Base-by-base conservation (phyloP, 1,140 invertebrate genomes). In the Chrysoperla carnea region DNA sequence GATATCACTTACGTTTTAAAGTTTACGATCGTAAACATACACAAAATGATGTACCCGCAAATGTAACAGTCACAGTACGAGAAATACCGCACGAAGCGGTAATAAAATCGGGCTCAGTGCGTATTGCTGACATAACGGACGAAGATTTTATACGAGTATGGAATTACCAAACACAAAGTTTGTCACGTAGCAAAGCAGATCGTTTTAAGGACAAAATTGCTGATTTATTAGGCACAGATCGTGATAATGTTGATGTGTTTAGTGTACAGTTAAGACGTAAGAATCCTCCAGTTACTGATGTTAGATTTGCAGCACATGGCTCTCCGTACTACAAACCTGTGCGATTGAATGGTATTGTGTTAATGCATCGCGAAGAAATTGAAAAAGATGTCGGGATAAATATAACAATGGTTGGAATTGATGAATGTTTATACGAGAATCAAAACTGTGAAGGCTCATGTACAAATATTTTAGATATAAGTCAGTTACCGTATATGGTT, bases 361-460 rank as follows among this genome's bases (percentile, higher is more conserved):
- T 91, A n/a, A 84, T 92, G 72, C 83, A 97, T 57, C 73, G 87
- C 46, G 83, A 89, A 67, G 81, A 91, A 75, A 94, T 97, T 60
- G 90, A 95, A 66, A 74, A 78, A 50, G 81, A 84, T 48, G 82
- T 95, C 7, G 91, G 90, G 23, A 87, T 96, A 38, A 91, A 92
- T 52, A 93, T 98, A 35, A 90, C 86, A 4, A 94, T 96, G 90
- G 89, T 96, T 3, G 90, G 89, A 42, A 96, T 98, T 48, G 91
- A 98, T 54, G 90, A 96, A 64, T 98, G 94, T 61, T 66, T 94
- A 27, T 88, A 91, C 58, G 89, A 94, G 66, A 90, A 94, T 57
- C 81, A 89, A 54, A 84, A 84, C 64, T 97, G 92, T 63, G 90
- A 95, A 63, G 88, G 86, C 6, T 94, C 90, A 40, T 97, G 94